These are phyloP conservation scores for Caenorhabditis auriculariae DNA, from an alignment of 2,888 invertebrate genomes.

Conservation along the genomic window DNA sequence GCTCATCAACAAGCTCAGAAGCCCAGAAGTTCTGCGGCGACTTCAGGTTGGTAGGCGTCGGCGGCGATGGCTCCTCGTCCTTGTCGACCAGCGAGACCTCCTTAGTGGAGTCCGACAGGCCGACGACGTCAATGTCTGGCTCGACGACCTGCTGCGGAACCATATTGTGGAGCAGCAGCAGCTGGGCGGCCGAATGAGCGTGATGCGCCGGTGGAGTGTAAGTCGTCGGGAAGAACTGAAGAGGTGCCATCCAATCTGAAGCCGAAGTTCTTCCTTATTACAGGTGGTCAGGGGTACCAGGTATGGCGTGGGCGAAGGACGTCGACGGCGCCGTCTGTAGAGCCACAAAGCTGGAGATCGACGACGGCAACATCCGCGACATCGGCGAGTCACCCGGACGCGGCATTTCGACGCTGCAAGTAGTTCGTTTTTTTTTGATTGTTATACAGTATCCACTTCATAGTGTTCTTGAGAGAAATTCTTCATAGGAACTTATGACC, in stretches of 20 bases:
- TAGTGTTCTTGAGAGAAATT: too few species aligned
- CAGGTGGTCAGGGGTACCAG: too few species aligned
- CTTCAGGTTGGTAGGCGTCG: too few species aligned
- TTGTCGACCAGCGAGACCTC: slow-evolving; percentile 18
- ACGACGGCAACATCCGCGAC: slow-evolving; percentile 25
- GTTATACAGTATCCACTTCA: slow-evolving; percentile 1
- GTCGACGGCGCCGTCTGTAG: slow-evolving; percentile 21
- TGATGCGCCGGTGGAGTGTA: slow-evolving; percentile 18
- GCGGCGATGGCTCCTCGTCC: too few species aligned
- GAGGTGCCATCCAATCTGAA: not conserved
- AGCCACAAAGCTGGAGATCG: too few species aligned
- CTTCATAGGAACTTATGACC: too few species aligned
- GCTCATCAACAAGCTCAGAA: too few species aligned
- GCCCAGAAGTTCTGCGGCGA: too few species aligned
- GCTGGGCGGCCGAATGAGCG: slow-evolving; percentile 14
- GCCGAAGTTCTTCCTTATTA: too few species aligned
- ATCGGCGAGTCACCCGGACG: slow-evolving; percentile 27
- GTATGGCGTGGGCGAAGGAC: slow-evolving; percentile 12
- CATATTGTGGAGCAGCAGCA: slow-evolving; percentile 26
- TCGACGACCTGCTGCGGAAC: slow-evolving; percentile 9
- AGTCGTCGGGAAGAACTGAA: not conserved
- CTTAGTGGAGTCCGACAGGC: slow-evolving; percentile 24
- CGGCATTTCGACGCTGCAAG: slow-evolving; percentile 29
- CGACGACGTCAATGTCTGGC: slow-evolving; percentile 37
- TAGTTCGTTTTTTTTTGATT: slow-evolving; percentile 4